These are phyloP conservation scores for Contarinia nasturtii DNA, from an alignment of 1,140 invertebrate species.

Conservation along the genomic window DNA sequence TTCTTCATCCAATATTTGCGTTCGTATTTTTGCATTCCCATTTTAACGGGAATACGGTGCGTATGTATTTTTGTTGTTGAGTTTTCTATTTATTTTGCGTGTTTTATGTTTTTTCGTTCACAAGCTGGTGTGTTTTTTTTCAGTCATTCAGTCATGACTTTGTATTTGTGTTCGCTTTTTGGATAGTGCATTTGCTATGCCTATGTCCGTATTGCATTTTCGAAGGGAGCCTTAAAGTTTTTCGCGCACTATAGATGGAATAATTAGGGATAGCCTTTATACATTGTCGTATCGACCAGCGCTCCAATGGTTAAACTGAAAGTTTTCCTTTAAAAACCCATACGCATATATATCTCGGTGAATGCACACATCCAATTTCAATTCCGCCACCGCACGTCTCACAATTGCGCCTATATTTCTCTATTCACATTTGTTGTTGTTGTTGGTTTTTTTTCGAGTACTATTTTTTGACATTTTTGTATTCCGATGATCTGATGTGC, in stretches of 20 bases:
- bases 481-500: too few relatives aligned
- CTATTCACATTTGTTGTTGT: too few relatives aligned
- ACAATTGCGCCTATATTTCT: too few relatives aligned
- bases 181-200: constrained; percentile 7
- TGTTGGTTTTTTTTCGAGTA: too few relatives aligned
- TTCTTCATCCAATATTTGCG: constrained; percentile 15
- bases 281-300: too few relatives aligned
- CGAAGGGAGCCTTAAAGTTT: constrained; percentile 7
- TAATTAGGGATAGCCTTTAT: too few relatives aligned
- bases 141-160: neutral
- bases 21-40: constrained; percentile 25
- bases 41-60: constrained; percentile 26
- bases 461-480: too few relatives aligned
- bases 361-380: too few relatives aligned
- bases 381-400: too few relatives aligned
- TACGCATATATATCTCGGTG: too few relatives aligned
- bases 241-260: constrained; percentile 2
- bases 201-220: constrained; percentile 14
- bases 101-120: constrained; percentile 4
- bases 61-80: constrained; percentile 24
- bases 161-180: constrained; percentile 9
- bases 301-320: too few relatives aligned
- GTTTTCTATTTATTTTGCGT: constrained; percentile 8
- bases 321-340: too few relatives aligned
- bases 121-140: neutral